Evolutionary conservation across 64 coral and sea anemone species (phyloP).

Genomic region (Actinia tenebrosa): DNA sequence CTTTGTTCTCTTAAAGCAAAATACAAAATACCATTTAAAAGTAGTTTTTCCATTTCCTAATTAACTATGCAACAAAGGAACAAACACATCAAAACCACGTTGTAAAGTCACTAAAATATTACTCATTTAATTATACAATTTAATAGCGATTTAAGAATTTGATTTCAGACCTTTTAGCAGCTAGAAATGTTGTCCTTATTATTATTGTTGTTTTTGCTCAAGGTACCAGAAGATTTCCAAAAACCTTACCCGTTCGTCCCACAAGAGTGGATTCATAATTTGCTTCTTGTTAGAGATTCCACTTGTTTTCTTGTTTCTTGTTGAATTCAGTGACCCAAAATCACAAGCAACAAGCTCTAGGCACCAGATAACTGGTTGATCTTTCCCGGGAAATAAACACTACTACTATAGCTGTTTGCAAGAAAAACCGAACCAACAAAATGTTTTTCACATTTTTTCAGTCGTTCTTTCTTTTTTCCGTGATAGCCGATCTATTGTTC

Average conservation of each 20-base stretch:
- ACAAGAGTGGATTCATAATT: neutral
- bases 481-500: neutral
- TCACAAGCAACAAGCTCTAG: neutral
- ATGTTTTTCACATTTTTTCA: neutral
- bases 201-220: neutral
- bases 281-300: neutral
- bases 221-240: neutral
- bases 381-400: neutral
- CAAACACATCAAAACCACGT: neutral
- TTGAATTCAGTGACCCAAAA: slow-evolving; percentile 28
- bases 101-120: neutral
- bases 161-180: neutral
- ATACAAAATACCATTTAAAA: neutral
- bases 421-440: neutral
- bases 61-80: slow-evolving; percentile 11
- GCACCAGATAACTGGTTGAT: neutral
- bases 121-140: no score
- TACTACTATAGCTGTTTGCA: neutral
- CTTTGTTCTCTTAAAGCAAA: slow-evolving; percentile 2
- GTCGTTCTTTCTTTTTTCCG: neutral
- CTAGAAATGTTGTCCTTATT: neutral
- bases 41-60: neutral
- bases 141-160: neutral
- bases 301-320: slow-evolving; percentile 39
- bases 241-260: neutral